Percentiles rank a stretch among this genome's conserved stretches.
Conservation (phyloP, 2,888 invertebrate species). For the Perithous albicinctus region DNA sequence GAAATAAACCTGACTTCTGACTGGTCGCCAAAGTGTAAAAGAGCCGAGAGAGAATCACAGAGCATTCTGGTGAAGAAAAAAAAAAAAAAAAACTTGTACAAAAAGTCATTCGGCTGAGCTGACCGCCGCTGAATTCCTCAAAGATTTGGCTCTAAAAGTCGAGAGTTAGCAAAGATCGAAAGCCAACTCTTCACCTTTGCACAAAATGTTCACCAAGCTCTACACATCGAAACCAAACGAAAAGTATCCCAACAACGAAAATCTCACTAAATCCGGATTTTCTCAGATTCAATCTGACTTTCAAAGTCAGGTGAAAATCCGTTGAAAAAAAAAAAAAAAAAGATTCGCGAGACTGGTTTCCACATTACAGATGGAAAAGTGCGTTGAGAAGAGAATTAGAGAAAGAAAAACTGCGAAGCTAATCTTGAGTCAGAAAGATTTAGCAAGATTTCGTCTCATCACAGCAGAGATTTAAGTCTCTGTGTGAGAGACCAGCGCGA, state of each 20-base stretch:
- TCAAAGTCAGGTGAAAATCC: conserved; percentile 21
- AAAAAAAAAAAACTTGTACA: not conserved
- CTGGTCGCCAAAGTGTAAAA: not conserved
- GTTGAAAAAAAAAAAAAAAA: conserved; percentile 11
- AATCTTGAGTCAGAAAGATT: conserved; percentile 29
- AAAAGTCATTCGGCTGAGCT: conserved; percentile 63
- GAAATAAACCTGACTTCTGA: not conserved
- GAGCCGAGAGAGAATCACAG: no score
- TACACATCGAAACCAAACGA: conserved; percentile 6
- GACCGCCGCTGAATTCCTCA: not conserved
- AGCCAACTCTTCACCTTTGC: not conserved
- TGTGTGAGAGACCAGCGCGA: conserved; percentile 16
- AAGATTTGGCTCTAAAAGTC: conserved; percentile 45
- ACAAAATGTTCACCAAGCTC: conserved; percentile 22
- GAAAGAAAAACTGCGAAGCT: conserved; percentile 49
- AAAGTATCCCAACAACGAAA: conserved; percentile 35
- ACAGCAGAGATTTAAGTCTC: conserved; percentile 69
- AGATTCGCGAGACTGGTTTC: conserved; percentile 38
- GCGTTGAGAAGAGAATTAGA: conserved; percentile 21
- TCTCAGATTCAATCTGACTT: conserved; percentile 32
- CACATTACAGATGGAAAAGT: not conserved
- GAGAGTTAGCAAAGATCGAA: conserved; percentile 22
- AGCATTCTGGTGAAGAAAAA: no score
- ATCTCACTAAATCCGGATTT: conserved; percentile 6
- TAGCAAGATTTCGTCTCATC: no score